These are phyloP conservation scores for Trichomycterus rosablanca DNA, from an alignment of 2,113 vertebrate species.

Conservation along the genomic window DNA sequence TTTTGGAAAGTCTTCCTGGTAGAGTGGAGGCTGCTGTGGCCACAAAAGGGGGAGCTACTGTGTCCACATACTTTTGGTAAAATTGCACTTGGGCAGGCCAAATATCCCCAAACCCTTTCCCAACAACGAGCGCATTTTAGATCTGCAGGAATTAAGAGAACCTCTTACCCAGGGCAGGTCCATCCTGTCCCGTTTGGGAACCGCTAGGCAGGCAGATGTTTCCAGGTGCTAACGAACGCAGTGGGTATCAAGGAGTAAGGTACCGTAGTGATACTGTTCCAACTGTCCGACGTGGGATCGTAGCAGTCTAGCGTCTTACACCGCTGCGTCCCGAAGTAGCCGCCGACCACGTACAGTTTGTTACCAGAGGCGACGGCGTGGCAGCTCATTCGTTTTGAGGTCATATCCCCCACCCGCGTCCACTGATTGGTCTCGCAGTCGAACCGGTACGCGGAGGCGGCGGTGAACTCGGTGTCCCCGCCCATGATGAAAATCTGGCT, in stretches of 20 bases:
- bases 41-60: no score
- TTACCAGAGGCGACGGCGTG: slow-evolving; percentile 89
- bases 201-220: slow-evolving; percentile 81
- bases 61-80: no score
- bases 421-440: slow-evolving; percentile 88
- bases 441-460: slow-evolving; percentile 87
- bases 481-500: slow-evolving; percentile 98
- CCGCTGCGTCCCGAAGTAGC: slow-evolving; percentile 91
- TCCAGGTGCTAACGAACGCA: slow-evolving; percentile 95
- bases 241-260: slow-evolving; percentile 95
- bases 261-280: slow-evolving; percentile 92
- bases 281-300: slow-evolving; percentile 82
- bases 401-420: slow-evolving; percentile 92
- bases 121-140: no score
- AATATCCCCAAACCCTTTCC: no score
- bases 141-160: background rate
- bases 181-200: background rate
- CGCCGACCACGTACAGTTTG: slow-evolving; percentile 92
- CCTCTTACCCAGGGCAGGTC: slow-evolving; percentile 31
- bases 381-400: slow-evolving; percentile 93
- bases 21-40: no score
- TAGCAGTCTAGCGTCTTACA: slow-evolving; percentile 96
- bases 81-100: no score
- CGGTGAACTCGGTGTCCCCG: slow-evolving; percentile 89
- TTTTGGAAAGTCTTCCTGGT: no score